Base-by-base conservation (phyloP, 2,113 vertebrate genomes). In the Pundamilia nyererei region DNA sequence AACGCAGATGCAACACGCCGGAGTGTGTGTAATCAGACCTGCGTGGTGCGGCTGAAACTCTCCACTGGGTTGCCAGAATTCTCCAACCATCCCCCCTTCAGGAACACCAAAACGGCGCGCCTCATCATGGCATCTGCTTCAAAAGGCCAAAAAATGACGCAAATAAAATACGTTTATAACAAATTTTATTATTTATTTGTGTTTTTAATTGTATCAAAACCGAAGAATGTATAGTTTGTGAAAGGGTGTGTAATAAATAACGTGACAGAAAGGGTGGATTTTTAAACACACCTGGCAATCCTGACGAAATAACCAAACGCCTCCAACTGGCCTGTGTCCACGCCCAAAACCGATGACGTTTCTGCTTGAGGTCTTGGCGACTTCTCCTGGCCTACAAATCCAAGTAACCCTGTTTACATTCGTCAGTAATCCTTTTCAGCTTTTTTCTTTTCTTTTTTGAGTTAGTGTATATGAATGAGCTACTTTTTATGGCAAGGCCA, bases 261-360 rank as follows among this genome's bases (percentile, higher is more conserved):
- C 35, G 62, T 35, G 15, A 31, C 19, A 6, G 51, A 49, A 88
- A 87, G 7, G 19, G 81, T 54, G 84, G 47, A 15, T 62, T 89
- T 87, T 70, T 13, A 7, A 2, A 9, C 9, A 24, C 2, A 92
- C 21, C 90, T 95, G 95, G 95, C 94, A 94, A 91, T 45, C 84
- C 24, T 2, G 17, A 33, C n/a, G 35, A 31, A 58, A 65, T 11
- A 85, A 77, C 58, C 89, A 77, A 86, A 88, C 60, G 84, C 82
- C 70, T 72, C 49, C 12, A 42, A 60, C 26, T 29, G 55, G 49
- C 47, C 51, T 77, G n/a, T 62, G 77, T 89, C 88, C 91, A 95
- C 92, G 94, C 94, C 94, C 94, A 72, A 75, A 86, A 58, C 3
- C 13, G 31, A 93, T 94, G 93, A 95, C 93, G 93, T 91, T 15